These are phyloP conservation scores for Numenius arquata DNA, from an alignment of 2,113 vertebrate species.

Conservation along the genomic window DNA sequence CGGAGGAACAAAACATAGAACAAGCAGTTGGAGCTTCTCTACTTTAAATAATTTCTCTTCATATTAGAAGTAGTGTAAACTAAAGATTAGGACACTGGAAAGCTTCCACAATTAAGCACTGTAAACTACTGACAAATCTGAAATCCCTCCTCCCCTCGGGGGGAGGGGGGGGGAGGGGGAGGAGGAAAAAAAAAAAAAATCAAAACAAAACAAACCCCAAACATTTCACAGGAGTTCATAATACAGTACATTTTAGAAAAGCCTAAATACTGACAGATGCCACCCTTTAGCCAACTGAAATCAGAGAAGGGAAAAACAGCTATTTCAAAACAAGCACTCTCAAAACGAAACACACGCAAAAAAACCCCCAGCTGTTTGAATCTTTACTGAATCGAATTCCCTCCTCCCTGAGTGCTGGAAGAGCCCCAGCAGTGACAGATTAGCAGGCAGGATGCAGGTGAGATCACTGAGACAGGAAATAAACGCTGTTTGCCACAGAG, in stretches of 20 bases:
- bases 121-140: not conserved
- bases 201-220: not conserved
- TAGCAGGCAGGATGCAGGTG: slow-evolving; percentile 55
- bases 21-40: not conserved
- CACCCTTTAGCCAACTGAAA: not conserved
- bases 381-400: not conserved
- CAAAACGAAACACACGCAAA: not conserved
- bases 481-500: not conserved
- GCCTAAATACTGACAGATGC: not conserved
- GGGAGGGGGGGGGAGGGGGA: too few species aligned
- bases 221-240: not conserved
- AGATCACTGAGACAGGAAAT: slow-evolving; percentile 26
- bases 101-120: not conserved
- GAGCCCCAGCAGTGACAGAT: not conserved
- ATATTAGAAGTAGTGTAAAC: not conserved
- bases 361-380: not conserved
- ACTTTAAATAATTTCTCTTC: not conserved
- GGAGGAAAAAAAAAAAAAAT: not conserved
- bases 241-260: not conserved
- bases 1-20: not conserved
- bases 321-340: not conserved
- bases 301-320: not conserved
- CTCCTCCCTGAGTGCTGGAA: not conserved
- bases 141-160: not conserved
- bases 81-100: not conserved